Conservation (phyloP, 2,113 vertebrate species). For the Corythornis cristatus region DNA sequence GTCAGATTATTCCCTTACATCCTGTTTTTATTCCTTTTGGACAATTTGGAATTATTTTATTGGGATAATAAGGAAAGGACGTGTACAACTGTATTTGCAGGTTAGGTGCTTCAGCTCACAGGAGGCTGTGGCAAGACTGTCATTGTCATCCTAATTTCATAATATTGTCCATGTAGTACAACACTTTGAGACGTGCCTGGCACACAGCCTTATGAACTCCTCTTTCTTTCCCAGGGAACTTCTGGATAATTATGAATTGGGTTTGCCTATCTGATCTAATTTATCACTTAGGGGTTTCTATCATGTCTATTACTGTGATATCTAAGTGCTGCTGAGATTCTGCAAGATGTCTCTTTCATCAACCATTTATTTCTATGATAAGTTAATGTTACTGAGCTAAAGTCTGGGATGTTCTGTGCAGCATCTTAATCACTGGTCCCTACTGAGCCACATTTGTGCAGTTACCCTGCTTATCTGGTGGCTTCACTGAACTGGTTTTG, state of each 20-base stretch:
- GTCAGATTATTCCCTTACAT: background rate
- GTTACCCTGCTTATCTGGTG: background rate
- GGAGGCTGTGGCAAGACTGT: background rate
- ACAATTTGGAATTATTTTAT: background rate
- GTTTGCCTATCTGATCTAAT: slow-evolving; percentile 53
- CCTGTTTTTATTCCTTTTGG: background rate
- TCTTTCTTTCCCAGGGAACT: slow-evolving; percentile 35
- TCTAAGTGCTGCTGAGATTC: slow-evolving; percentile 35
- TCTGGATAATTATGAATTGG: slow-evolving; percentile 15
- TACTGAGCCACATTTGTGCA: background rate
- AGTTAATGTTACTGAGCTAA: slow-evolving; percentile 37
- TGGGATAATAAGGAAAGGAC: background rate
- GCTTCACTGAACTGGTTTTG: background rate
- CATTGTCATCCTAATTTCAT: slow-evolving; percentile 10
- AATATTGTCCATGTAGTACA: slow-evolving; percentile 15
- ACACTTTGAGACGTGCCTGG: slow-evolving; percentile 1
- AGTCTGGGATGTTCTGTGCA: background rate
- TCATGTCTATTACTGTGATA: slow-evolving; percentile 26
- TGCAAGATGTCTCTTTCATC: slow-evolving; percentile 50
- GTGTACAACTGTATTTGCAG: background rate
- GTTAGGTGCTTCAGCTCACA: background rate
- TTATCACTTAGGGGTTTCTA: slow-evolving; percentile 53
- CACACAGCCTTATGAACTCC: background rate
- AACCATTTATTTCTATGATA: slow-evolving; percentile 32
- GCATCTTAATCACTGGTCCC: slow-evolving; percentile 26